Evolutionary conservation across 1,140 invertebrate genomes (phyloP), one percentile per base, ranked within the genome.

Genomic region (Nasonia longicornis): DNA sequence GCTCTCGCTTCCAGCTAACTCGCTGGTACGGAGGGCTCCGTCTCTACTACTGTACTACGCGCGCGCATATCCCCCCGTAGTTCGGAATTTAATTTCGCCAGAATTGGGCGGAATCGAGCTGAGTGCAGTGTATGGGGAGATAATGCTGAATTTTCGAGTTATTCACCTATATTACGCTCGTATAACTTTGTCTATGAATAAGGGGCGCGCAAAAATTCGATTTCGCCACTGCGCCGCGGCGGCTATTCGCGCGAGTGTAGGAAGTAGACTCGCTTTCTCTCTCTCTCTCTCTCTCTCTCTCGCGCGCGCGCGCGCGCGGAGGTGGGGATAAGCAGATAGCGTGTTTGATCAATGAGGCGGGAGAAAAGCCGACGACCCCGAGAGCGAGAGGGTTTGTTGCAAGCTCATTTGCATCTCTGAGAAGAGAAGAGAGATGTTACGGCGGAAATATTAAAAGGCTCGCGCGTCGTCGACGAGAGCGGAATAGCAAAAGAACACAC

Each of bases 341-440:
- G 45, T 73, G 45, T 73, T 73, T 52, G 71, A 73, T 73, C 71
- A 73, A 73, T 52, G 71, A 52, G 45, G 20, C 7, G 12, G 35
- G 69, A 38, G 35, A 16, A n/a, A 16, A 71, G 69, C 29, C 69
- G 69, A 38, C 20, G 69, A 71, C 20, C 69, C 35, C 35, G 16
- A 20, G 69, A n/a, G 8, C 7, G 52, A n/a, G 16, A 16, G 48
- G 12, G 52, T 7, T 58, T n/a, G 52, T 58, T 58, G 52, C 52
- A 58, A 20, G 16, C 6, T 58, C 52, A n/a, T 58, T 58, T 58
- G 16, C 26, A 66, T 16, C 7, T 22, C n/a, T 26, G 38, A 42
- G 38, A 8, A 42, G 22, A 67, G 11, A 12, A 3, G 45, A 1
- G 45, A 48, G 2, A 48, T 3, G n/a, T 48, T n/a, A 16, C 2